phyloP scores from a whole-genome alignment of 2,888 invertebrate species.

The Craniophora ligustri region DNA sequence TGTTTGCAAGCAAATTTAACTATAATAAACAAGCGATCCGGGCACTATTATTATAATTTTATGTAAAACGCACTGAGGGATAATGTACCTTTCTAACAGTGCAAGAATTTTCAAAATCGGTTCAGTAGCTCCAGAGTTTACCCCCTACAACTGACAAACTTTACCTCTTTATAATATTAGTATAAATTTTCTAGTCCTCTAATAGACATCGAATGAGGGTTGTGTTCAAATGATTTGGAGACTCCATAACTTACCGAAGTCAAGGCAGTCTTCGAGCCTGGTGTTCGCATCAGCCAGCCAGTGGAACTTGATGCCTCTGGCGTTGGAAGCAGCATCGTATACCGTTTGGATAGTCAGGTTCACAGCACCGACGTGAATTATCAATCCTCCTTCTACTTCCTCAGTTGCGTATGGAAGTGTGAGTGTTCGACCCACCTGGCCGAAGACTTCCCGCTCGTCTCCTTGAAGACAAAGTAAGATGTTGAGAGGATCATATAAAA shows the following conservation, averaged over 20 bases:
- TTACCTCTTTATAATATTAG: no score
- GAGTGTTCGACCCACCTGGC: conserved; percentile 78
- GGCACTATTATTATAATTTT: no score
- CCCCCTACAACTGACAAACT: no score
- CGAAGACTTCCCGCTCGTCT: conserved; percentile 60
- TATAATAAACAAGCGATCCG: no score
- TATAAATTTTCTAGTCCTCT: no score
- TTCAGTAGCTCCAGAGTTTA: no score
- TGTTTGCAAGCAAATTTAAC: no score
- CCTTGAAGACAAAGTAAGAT: conserved; percentile 51
- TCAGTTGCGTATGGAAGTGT: conserved; percentile 63
- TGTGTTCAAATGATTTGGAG: not conserved
- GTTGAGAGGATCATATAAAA: no score
- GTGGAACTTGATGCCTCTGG: conserved; percentile 73
- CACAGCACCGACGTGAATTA: conserved; percentile 66
- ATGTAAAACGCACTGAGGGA: no score
- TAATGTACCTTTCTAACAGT: no score
- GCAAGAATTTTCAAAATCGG: no score
- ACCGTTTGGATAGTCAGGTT: conserved; percentile 73
- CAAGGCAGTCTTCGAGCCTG: conserved; percentile 84
- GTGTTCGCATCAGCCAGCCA: conserved; percentile 70
- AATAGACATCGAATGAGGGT: no score
- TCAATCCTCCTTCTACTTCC: conserved; percentile 71
- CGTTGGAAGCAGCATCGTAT: conserved; percentile 63
- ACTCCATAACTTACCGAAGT: conserved; percentile 70